These are phyloP conservation scores for Agrenia bidenticulata DNA, from an alignment of 2,888 invertebrate genomes.

Conservation along the genomic window DNA sequence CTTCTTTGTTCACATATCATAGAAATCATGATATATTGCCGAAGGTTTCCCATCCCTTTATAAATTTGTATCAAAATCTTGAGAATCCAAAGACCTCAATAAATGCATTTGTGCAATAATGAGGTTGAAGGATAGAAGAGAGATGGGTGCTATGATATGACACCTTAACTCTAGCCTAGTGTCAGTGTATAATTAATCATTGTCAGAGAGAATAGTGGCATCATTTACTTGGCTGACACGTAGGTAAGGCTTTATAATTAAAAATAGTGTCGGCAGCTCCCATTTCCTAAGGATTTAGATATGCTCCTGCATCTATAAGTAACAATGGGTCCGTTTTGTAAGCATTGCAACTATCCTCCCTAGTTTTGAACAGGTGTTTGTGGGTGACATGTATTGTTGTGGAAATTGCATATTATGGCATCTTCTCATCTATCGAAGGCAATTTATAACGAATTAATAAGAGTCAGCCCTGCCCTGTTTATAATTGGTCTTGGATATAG, in stretches of 20 bases:
- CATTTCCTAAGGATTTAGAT: not conserved
- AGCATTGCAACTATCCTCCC: not conserved
- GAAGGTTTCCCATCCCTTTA: too few species aligned
- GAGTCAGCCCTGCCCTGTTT: not conserved
- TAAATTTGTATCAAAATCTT: too few species aligned
- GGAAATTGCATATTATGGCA: not conserved
- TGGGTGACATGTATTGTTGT: conserved; percentile 6
- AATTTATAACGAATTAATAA: not conserved
- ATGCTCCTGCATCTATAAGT: not conserved
- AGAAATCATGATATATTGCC: too few species aligned
- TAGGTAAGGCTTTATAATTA: conserved; percentile 23
- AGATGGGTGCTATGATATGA: conserved; percentile 8
- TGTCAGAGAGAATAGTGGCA: conserved; percentile 29
- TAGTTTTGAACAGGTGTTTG: not conserved
- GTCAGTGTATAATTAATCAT: conserved; percentile 31
- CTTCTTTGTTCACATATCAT: too few species aligned
- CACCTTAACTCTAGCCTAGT: not conserved
- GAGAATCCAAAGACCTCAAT: too few species aligned
- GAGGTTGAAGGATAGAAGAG: not conserved
- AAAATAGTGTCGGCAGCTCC: conserved; percentile 25
- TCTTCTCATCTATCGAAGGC: not conserved
- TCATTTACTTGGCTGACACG: conserved; percentile 14
- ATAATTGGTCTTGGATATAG: conserved; percentile 3
- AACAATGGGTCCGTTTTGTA: not conserved
- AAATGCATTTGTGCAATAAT: conserved; percentile 6